Conservation (phyloP, 2,113 vertebrate genomes). For the Danio rerio region GRCz12tu NC_133194.1:42931001-42931500, state of each 20-base stretch:
- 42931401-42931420: conserved; percentile 62
- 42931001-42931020: too few relatives aligned
- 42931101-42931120: too few relatives aligned
- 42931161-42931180: too few relatives aligned
- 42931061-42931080: too few relatives aligned
- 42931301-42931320: conserved; percentile 9
- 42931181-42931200: too few relatives aligned
- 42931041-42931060: too few relatives aligned
- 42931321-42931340: conserved; percentile 20
- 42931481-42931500: conserved; percentile 79
- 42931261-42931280: background rate
- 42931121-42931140: too few relatives aligned
- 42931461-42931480: conserved; percentile 77
- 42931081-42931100: too few relatives aligned
- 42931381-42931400: conserved; percentile 64
- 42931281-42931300: background rate
- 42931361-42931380: conserved; percentile 60
- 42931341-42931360: conserved; percentile 68
- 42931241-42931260: background rate
- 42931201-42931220: too few relatives aligned
- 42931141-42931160: too few relatives aligned
- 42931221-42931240: background rate
- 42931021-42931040: too few relatives aligned
- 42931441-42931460: conserved; percentile 80
- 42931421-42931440: conserved; percentile 59